Conservation (phyloP, 1,140 invertebrate species). For the Asbolus verrucosus region DNA sequence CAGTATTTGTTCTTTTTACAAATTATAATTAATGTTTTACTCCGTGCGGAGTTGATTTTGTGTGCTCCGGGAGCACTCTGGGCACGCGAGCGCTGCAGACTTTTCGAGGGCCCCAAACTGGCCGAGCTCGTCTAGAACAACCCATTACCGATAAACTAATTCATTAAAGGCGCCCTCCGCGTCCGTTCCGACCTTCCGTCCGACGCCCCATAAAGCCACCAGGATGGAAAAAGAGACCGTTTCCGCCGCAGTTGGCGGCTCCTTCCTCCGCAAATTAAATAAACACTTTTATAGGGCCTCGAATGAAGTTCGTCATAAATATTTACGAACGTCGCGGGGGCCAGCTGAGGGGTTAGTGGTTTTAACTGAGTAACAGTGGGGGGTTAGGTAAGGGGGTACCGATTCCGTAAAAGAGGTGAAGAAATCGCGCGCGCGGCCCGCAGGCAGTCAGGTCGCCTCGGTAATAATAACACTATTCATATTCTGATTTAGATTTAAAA, state of each 20-base stretch:
- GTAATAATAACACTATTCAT: slow-evolving; percentile 54
- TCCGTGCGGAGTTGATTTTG: slow-evolving; percentile 47
- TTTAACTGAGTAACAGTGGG: slow-evolving; percentile 31
- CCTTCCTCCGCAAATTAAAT: too few species aligned
- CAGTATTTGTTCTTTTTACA: slow-evolving; percentile 49
- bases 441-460: slow-evolving; percentile 51
- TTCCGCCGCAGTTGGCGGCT: too few species aligned
- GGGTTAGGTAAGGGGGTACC: slow-evolving; percentile 16
- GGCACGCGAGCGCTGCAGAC: slow-evolving; percentile 49
- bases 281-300: too few species aligned
- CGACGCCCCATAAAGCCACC: too few species aligned
- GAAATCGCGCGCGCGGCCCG: slow-evolving; percentile 49
- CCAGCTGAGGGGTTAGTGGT: neutral
- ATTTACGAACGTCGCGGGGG: too few species aligned
- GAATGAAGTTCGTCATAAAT: too few species aligned
- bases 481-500: slow-evolving; percentile 58
- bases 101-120: slow-evolving; percentile 42
- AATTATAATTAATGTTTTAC: slow-evolving; percentile 48
- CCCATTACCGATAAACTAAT: slow-evolving; percentile 42
- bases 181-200: too few species aligned
- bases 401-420: slow-evolving; percentile 23
- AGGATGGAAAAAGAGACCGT: too few species aligned
- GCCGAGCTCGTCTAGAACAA: slow-evolving; percentile 28
- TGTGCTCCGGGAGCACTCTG: slow-evolving; percentile 46
- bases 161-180: slow-evolving; percentile 16